phyloP scores from a whole-genome alignment of 2,113 vertebrate species.

The Gymnobelideus leadbeateri region DNA sequence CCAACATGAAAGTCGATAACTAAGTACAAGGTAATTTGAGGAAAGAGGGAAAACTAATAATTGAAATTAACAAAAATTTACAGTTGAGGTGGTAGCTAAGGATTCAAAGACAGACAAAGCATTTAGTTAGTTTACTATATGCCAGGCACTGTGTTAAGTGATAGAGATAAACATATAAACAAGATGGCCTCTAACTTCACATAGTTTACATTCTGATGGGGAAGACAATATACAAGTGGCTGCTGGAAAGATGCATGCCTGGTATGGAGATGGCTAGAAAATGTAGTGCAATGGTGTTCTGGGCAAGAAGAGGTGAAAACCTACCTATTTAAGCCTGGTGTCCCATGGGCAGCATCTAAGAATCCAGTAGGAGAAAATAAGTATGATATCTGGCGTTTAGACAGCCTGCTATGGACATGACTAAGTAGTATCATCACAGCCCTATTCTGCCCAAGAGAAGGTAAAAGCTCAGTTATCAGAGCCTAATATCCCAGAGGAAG shows the following conservation, averaged over 20 bases:
- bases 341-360: background rate
- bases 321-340: background rate
- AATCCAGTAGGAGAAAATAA: background rate
- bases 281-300: background rate
- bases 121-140: background rate
- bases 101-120: background rate
- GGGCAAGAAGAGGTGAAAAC: background rate
- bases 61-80: background rate
- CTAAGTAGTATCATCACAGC: background rate
- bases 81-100: background rate
- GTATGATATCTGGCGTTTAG: background rate
- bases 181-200: background rate
- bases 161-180: background rate
- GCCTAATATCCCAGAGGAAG: background rate
- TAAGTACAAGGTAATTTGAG: background rate
- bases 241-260: background rate
- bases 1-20: background rate
- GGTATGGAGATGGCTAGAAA: background rate
- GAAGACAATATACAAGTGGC: background rate
- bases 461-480: background rate
- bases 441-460: background rate
- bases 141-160: background rate
- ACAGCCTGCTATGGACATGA: background rate
- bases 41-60: background rate
- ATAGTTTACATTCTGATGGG: background rate